A percentile compares a stretch with the other conserved stretches of the same genome.
Evolutionary conservation across 2,113 vertebrate genomes (phyloP).

Genomic region (Anas platyrhynchos): DNA sequence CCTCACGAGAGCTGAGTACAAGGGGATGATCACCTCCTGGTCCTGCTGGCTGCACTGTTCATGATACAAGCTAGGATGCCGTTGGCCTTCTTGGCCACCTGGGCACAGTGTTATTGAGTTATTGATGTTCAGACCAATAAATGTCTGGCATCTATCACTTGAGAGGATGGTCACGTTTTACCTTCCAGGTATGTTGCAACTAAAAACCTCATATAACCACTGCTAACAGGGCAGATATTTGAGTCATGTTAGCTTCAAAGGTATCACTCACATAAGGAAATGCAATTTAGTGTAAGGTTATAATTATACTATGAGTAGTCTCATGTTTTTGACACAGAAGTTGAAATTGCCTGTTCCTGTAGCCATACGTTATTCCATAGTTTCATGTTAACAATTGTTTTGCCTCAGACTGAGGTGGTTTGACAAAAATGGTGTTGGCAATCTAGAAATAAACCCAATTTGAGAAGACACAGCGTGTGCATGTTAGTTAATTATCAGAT

Average conservation of each 20-base stretch:
- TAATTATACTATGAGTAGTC: slow-evolving; percentile 15
- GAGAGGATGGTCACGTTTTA: neutral
- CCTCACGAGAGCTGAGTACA: no score
- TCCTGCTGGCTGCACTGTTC: no score
- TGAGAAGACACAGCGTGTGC: neutral
- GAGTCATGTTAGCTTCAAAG: neutral
- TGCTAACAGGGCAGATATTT: neutral
- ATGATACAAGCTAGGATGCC: no score
- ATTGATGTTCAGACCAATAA: neutral
- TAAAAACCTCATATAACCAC: neutral
- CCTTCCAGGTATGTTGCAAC: neutral
- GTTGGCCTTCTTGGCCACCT: no score
- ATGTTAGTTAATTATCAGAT: slow-evolving; percentile 23
- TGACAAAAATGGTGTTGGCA: neutral
- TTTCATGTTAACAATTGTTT: slow-evolving; percentile 20
- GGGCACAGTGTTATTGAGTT: neutral
- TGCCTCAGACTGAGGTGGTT: neutral
- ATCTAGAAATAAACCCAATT: neutral
- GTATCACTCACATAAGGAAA: neutral
- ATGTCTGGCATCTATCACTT: neutral
- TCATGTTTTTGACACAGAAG: neutral
- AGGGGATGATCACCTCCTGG: no score
- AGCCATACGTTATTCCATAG: neutral
- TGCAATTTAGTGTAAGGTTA: neutral
- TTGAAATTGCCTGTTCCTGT: neutral